Evolutionary conservation across 2,888 invertebrate genomes (phyloP).

Genomic region (Crocallis elinguaria): DNA sequence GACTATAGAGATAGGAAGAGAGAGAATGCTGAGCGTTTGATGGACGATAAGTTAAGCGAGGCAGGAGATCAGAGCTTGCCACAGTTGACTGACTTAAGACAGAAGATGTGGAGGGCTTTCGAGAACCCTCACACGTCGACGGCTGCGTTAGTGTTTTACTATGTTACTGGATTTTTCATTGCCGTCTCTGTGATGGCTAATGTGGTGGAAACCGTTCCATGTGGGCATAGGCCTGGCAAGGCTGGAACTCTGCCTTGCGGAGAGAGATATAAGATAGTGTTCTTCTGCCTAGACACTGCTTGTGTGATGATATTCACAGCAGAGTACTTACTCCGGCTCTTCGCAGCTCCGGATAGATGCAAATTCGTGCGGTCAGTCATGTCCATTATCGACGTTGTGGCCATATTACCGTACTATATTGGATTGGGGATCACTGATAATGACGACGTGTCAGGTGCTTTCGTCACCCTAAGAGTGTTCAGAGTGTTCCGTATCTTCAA

Average conservation of each 20-base stretch:
- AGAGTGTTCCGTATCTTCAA: constrained; percentile 99
- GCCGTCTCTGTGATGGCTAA: constrained; percentile 99
- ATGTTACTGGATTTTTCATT: constrained; percentile 99
- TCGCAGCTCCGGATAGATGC: constrained; percentile 99
- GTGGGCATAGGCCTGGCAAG: constrained; percentile 94
- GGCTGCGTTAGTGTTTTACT: constrained; percentile 99
- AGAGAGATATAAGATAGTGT: constrained; percentile 98
- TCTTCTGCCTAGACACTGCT: constrained; percentile 99
- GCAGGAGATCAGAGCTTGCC: constrained; percentile 95
- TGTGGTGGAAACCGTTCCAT: constrained; percentile 98
- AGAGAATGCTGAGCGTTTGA: constrained; percentile 98
- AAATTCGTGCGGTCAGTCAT: constrained; percentile 99
- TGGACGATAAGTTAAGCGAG: constrained; percentile 98
- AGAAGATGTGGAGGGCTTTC: constrained; percentile 99
- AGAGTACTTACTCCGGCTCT: constrained; percentile 97
- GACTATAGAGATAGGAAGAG: constrained; percentile 99
- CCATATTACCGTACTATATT: constrained; percentile 99
- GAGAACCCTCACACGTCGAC: constrained; percentile 99
- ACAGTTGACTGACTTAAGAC: constrained; percentile 93
- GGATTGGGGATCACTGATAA: constrained; percentile 98
- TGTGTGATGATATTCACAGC: constrained; percentile 99
- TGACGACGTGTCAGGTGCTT: constrained; percentile 99
- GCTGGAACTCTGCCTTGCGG: constrained; percentile 97
- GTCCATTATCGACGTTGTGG: constrained; percentile 99
- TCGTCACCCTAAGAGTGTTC: constrained; percentile 99